Base-by-base conservation (phyloP, 1,140 invertebrate species). In the Sarcophaga peregrina region DNA sequence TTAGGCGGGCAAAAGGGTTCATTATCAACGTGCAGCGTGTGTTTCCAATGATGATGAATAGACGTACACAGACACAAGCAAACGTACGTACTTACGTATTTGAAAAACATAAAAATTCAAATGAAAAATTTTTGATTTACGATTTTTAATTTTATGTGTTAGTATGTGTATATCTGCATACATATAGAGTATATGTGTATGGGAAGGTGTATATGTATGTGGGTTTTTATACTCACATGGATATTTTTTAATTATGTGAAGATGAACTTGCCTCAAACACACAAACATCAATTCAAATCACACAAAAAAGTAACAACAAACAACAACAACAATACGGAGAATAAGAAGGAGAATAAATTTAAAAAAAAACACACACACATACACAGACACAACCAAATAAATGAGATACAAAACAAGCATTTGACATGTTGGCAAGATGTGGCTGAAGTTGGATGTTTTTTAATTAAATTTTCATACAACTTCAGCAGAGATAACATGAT, bases 161-260 rank as follows among this genome's bases (percentile, higher is more conserved):
- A 13, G 17, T 46, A 83, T 72, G 15, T 73, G 17, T 25, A 45
- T 13, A 4, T 4, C 25, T 2, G 1, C 25, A 52, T 73, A 74
- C 45, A 50, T 48, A 46, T 3, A 47, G 11, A 58, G 7, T 2
- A 37, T 37, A 37, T 4, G 4, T 37, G 25, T 37, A 37, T 37
- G 25, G 1, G 25, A 2, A 37, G 25, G 25, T n/a, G n/a, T 37
- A 37, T 37, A 4, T 37, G 25, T 37, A 37, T 1, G 25, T 37
- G 25, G 25, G 25, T 37, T 37, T 37, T 37, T 47, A 48, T 17
- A 75, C 52, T 3, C 25, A 47, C 37, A 25, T 11, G 54, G 25
- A 80, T 73, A 89, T 89, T 88, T 89, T 89, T 89, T 88, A 89
- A 88, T 89, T 88, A 89, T 87, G 86, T 54, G 52, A 62, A 52